Conservation (phyloP, 2,113 vertebrate species). For the Sula dactylatra region DNA sequence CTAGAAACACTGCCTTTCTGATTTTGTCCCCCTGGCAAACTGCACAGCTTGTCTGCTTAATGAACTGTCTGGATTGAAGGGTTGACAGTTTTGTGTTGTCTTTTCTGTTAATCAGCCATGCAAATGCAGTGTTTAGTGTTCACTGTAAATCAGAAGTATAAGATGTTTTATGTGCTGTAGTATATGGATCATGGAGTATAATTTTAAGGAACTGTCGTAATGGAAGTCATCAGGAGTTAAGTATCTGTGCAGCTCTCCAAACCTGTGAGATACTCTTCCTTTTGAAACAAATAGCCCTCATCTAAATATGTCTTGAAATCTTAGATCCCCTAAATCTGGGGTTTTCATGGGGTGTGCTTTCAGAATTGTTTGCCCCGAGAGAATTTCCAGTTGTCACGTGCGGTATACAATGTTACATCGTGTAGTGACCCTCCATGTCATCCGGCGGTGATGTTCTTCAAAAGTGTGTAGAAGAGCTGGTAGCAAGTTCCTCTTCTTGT, state of each 20-base stretch:
- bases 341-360: neutral
- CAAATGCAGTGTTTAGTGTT: neutral
- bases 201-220: neutral
- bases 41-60: neutral
- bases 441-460: neutral
- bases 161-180: neutral
- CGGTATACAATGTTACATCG: neutral
- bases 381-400: neutral
- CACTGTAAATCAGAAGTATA: neutral
- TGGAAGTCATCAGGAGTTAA: neutral
- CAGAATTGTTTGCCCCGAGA: neutral
- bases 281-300: neutral
- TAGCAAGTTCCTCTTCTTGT: neutral
- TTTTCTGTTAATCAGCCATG: neutral
- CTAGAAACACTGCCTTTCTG: neutral
- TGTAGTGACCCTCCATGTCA: too few relatives aligned
- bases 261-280: neutral
- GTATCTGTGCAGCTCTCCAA: neutral
- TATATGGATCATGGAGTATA: neutral
- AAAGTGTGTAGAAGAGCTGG: neutral
- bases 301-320: neutral
- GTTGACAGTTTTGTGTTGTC: neutral
- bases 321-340: neutral
- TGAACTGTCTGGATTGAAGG: neutral
- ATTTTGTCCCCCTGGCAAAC: neutral